phyloP scores from a whole-genome alignment of 1,140 invertebrate species.

The Megathymus violae region DNA sequence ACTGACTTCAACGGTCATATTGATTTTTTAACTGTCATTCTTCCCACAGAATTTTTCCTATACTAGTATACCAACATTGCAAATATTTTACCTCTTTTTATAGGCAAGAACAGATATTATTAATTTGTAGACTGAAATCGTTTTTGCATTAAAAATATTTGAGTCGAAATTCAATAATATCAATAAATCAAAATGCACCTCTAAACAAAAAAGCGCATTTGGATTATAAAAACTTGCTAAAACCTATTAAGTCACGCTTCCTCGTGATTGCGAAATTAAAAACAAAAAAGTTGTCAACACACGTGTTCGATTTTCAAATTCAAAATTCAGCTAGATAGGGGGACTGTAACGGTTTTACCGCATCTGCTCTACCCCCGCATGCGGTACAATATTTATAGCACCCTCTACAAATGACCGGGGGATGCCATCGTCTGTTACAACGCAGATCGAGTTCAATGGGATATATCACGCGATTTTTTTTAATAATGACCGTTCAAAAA shows the following conservation, averaged over 20 bases:
- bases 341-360: slow-evolving; percentile 69
- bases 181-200: too few species aligned
- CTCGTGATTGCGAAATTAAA: slow-evolving; percentile 44
- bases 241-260: slow-evolving; percentile 10
- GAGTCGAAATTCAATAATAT: too few species aligned
- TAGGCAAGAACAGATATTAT: too few species aligned
- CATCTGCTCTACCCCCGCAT: slow-evolving; percentile 72
- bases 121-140: too few species aligned
- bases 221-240: slow-evolving; percentile 10
- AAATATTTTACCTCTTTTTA: too few species aligned
- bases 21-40: slow-evolving; percentile 80
- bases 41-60: slow-evolving; percentile 40
- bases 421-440: slow-evolving; percentile 50
- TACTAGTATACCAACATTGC: slow-evolving; percentile 26
- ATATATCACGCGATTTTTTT: slow-evolving; percentile 45
- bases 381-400: slow-evolving; percentile 51
- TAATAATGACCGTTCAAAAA: slow-evolving; percentile 16
- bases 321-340: slow-evolving; percentile 68
- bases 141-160: too few species aligned
- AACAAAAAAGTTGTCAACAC: slow-evolving; percentile 66
- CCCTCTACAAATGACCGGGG: slow-evolving; percentile 48
- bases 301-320: slow-evolving; percentile 70
- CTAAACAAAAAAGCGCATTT: too few species aligned
- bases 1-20: slow-evolving; percentile 68
- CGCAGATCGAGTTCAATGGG: slow-evolving; percentile 44